Base-by-base conservation (phyloP, 2,888 invertebrate species). In the Prosopocoilus inquinatus region DNA sequence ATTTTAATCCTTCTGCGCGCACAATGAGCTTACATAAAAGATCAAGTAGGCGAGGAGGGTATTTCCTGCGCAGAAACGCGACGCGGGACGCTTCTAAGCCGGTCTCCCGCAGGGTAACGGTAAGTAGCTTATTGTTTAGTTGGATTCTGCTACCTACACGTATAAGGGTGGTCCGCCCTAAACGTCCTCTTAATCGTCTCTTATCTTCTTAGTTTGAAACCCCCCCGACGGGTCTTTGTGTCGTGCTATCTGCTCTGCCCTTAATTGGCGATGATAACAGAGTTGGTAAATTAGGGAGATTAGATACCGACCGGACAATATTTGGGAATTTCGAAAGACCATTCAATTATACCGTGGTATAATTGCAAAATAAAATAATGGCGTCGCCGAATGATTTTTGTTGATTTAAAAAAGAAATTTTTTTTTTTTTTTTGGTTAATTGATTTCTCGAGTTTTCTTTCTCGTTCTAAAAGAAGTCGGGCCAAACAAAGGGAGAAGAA, bases 221-320 rank as follows among this genome's bases (percentile, higher is more conserved):
- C 20, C 20, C 20, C 60, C 55, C 50, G 53, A n/a, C n/a, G n/a
- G n/a, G 39, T 53, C 56, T 59, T 55, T 61, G 44, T 60, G 59
- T 63, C 48, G 52, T 38, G 53, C 16, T 28, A 28, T 28, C 20
- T 28, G 20, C 20, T 28, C 20, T 28, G 20, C 20, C 7, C 20
- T 64, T 64, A 62, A 64, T 64, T 64, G 61, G 57, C 38, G 62
- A 57, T 64, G 62, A 57, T 64, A 59, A 62, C 58, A 52, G 57
- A 47, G 43, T 36, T 45, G 53, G 47, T 49, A 53, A 57, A 57
- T 48, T 55, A 47, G 48, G 44, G 43, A 53, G 57, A 57, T 56
- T 56, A 56, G 56, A 56, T 53, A 12, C 9, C 2, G 20, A 3
- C 20, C 20, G 3, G 20, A 5, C 5, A 28, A 28, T 28, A 5